These are phyloP conservation scores for Atta cephalotes DNA, from an alignment of 1,140 invertebrate species.

Conservation along the genomic window DNA sequence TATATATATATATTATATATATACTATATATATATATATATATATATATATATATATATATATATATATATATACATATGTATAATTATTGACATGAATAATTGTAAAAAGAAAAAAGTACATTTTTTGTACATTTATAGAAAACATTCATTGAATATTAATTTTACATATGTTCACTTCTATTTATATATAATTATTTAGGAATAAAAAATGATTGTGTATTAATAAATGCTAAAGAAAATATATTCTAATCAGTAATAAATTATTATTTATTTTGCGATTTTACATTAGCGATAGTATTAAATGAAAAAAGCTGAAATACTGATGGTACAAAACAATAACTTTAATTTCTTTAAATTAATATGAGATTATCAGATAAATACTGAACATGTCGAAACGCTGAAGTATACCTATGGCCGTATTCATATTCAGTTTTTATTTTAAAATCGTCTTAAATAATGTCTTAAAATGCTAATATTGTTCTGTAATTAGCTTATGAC, in stretches of 20 bases:
- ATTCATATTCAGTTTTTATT: too few species aligned
- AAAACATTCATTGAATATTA: neutral
- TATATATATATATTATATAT: too few species aligned
- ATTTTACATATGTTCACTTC: neutral
- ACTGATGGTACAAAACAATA: neutral
- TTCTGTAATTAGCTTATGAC: too few species aligned
- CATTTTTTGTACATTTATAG: too few species aligned
- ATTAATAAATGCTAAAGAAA: neutral
- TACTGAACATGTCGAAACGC: neutral
- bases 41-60: too few species aligned
- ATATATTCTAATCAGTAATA: neutral
- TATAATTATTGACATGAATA: neutral
- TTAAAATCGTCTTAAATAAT: too few species aligned
- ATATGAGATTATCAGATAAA: neutral
- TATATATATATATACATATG: too few species aligned
- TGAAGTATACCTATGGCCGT: too few species aligned
- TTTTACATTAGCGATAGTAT: neutral
- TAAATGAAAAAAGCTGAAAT: neutral
- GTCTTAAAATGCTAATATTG: too few species aligned
- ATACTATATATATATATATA: too few species aligned
- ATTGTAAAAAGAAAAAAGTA: neutral
- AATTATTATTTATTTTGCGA: neutral
- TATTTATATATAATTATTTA: constrained; percentile 8
- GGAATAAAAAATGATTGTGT: neutral
- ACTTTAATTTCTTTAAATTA: neutral